Conservation (phyloP, 2,797 vertebrate species). For the Bradypus variegatus region DNA sequence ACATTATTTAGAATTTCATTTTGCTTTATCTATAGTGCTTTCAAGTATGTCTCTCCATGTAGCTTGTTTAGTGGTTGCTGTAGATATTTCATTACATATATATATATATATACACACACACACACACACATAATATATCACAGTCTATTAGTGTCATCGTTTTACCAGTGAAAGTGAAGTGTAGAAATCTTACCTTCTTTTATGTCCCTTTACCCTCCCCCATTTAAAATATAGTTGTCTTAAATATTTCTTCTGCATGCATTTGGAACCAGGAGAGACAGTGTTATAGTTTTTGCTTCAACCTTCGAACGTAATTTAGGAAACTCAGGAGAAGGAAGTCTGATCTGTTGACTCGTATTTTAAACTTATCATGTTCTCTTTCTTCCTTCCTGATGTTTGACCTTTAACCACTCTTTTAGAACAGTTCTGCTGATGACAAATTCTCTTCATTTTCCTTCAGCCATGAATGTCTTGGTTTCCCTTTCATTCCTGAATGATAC, state of each 20-base stretch:
- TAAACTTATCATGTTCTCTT: background rate
- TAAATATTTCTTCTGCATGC: background rate
- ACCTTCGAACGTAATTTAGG: background rate
- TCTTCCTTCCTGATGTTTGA: background rate
- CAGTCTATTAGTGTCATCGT: background rate
- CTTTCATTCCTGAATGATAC: background rate
- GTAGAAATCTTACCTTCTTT: background rate
- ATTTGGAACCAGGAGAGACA: background rate
- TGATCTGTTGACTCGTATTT: background rate
- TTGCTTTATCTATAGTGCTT: background rate
- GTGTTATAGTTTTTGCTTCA: background rate
- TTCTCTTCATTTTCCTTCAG: background rate
- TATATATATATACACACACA: too few relatives aligned
- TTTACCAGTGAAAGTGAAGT: background rate
- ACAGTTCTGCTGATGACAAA: background rate
- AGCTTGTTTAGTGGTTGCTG: background rate
- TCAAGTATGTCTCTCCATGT: background rate
- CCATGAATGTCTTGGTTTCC: background rate
- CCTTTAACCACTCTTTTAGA: background rate
- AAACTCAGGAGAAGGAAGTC: background rate
- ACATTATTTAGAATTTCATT: background rate
- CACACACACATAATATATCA: background rate
- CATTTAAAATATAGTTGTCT: background rate
- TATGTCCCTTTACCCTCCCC: background rate
- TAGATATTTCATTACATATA: background rate